Evolutionary conservation across 2,113 vertebrate species (phyloP).

Genomic region (Chionomys nivalis): DNA sequence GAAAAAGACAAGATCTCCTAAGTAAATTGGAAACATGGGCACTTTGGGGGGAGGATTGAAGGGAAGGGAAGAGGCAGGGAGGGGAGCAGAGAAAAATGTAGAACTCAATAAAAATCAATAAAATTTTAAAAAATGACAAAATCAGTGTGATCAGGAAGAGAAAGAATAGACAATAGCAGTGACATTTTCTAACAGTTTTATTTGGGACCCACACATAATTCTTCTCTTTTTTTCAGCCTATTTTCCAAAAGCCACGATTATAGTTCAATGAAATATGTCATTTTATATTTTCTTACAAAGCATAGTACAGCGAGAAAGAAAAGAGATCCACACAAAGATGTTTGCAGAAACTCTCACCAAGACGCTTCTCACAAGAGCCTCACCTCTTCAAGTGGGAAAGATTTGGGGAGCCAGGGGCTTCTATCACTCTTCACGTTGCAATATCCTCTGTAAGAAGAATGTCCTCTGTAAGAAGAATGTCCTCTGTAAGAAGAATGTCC

Average conservation of each 20-base stretch:
- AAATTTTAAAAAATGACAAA: not conserved
- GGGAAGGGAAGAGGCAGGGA: too few relatives aligned
- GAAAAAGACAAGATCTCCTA: too few relatives aligned
- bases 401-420: not conserved
- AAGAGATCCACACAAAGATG: not conserved
- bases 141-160: constrained; percentile 3
- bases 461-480: not conserved
- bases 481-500: not conserved
- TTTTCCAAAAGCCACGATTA: constrained; percentile 11
- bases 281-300: constrained; percentile 19
- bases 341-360: not conserved
- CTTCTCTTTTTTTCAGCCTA: constrained; percentile 18
- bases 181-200: constrained; percentile 27
- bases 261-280: not conserved
- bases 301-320: not conserved
- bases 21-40: too few relatives aligned
- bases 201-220: not conserved
- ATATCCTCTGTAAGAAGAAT: not conserved
- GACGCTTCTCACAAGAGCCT: not conserved
- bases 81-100: too few relatives aligned
- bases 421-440: not conserved
- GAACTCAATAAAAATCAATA: too few relatives aligned
- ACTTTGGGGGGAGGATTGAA: too few relatives aligned
- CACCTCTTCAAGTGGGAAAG: not conserved
- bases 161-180: not conserved